Conservation (phyloP, 2,888 invertebrate species). For the Caenorhabditis imperialis region DNA sequence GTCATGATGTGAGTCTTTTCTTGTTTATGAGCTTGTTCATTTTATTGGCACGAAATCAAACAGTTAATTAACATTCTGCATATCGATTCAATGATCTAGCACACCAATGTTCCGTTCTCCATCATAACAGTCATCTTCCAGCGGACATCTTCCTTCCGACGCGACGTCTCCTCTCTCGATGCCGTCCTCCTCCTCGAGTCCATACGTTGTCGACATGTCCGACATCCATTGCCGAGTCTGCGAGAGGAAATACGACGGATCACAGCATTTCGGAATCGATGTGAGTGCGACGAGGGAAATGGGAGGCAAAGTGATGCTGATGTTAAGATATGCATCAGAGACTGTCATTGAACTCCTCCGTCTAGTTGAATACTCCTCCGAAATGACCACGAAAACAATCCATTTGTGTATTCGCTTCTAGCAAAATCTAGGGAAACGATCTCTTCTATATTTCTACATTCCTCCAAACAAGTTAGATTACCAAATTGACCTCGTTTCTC, state of each 20-base stretch:
- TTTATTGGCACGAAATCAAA: too few species aligned
- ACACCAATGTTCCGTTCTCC: background rate
- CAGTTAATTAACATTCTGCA: slow-evolving; percentile 3
- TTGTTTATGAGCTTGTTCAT: too few species aligned
- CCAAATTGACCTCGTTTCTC: too few species aligned
- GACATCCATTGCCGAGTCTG: slow-evolving; percentile 50
- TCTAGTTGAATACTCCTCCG: too few species aligned
- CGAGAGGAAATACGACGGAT: slow-evolving; percentile 51
- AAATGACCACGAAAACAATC: too few species aligned
- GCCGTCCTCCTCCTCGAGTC: slow-evolving; percentile 28
- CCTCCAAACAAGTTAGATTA: too few species aligned
- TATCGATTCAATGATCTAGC: slow-evolving; percentile 4
- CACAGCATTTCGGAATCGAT: slow-evolving; percentile 55
- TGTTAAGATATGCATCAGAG: slow-evolving; percentile 26
- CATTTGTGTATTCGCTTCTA: too few species aligned
- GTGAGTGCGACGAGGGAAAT: slow-evolving; percentile 19
- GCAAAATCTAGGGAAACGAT: too few species aligned
- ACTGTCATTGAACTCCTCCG: too few species aligned
- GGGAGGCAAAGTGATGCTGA: slow-evolving; percentile 32
- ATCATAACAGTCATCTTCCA: slow-evolving; percentile 9
- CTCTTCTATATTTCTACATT: too few species aligned
- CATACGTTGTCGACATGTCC: slow-evolving; percentile 8
- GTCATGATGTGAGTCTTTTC: slow-evolving; percentile 35
- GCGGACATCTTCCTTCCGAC: slow-evolving; percentile 21
- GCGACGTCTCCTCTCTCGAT: slow-evolving; percentile 37